Evolutionary conservation across 2,113 vertebrate species (phyloP), one percentile per base, ranked within the genome.

Genomic region (Porphyrio hochstetteri): DNA sequence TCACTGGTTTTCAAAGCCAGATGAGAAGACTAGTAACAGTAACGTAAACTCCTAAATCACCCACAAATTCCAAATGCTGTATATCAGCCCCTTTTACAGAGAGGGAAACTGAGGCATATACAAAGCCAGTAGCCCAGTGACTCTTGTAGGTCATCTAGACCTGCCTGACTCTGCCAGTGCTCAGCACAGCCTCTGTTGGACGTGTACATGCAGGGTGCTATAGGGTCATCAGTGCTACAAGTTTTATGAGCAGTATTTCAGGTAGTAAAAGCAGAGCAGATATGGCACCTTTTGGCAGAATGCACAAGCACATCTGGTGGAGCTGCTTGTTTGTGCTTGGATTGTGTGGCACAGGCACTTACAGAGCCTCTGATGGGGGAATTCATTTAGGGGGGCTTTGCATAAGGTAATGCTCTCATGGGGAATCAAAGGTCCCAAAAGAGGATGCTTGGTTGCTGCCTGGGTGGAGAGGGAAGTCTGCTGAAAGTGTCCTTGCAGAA

Each of bases 101-200:
- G 31, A 53, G 17, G 57, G 92, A 96, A 93, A 95, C 92, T 72
- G 88, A 94, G 93, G 92, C 44, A 69, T 2, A 1, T 17, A 12
- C 53, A 72, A 68, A 88, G 42, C 19, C 52, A 88, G 75, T 15
- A 77, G 35, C 29, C 52, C 25, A 16, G 0, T 52, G 70, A 52
- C 8, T 70, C 23, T 16, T 52, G 40, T 21, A 29, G 40, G 56
- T 19, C 20, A 4, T 11, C 36, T 53, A 10, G 28, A 55, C 18
- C 29, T 59, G 44, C 42, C 40, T 21, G 50, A 2, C 12, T 53
- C 8, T 16, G 10, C 8, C 42, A 16, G 56, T 12, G 74, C 56
- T 50, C n/a, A 13, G 1, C 36, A 25, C 23, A 38, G 67, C 65
- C 56, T 46, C 69, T 29, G 17, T 16, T 63, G 16, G 57, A 10